These are phyloP conservation scores for Salmo trutta DNA, from an alignment of 2,797 vertebrate genomes.

Conservation along the genomic window DNA sequence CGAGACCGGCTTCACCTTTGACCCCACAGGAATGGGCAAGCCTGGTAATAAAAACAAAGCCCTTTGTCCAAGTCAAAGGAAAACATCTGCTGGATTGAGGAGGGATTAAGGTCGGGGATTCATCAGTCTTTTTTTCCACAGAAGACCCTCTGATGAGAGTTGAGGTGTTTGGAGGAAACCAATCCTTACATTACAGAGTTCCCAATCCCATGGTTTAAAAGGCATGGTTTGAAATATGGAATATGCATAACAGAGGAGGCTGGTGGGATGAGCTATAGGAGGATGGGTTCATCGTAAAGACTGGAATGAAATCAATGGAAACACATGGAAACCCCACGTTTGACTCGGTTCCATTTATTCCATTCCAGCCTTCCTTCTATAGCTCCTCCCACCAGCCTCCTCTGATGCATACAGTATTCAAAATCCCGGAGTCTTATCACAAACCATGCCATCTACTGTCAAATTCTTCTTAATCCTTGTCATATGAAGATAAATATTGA, in stretches of 20 bases:
- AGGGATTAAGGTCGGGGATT: constrained; percentile 48
- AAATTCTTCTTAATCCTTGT: no score
- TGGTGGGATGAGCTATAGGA: no score
- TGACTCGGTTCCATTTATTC: no score
- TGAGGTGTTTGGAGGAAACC: constrained; percentile 47
- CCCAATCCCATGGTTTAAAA: background rate
- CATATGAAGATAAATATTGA: no score
- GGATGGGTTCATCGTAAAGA: no score
- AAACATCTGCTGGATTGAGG: constrained; percentile 75
- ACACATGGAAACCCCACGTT: no score
- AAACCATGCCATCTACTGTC: no score
- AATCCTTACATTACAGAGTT: constrained; percentile 39
- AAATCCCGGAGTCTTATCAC: constrained; percentile 48
- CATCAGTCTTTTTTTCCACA: constrained; percentile 34
- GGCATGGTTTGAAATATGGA: constrained; percentile 27
- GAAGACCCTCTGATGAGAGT: constrained; percentile 24
- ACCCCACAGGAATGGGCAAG: constrained; percentile 72
- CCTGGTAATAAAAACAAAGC: constrained; percentile 75
- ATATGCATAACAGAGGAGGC: constrained; percentile 5
- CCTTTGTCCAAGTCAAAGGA: constrained; percentile 70
- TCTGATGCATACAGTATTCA: constrained; percentile 25
- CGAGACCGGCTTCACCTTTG: constrained; percentile 71
- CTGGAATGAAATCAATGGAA: no score
- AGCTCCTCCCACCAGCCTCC: no score
- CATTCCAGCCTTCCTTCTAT: no score